Conservation (phyloP, 2,888 invertebrate genomes). For the Caenorhabditis afra region DNA sequence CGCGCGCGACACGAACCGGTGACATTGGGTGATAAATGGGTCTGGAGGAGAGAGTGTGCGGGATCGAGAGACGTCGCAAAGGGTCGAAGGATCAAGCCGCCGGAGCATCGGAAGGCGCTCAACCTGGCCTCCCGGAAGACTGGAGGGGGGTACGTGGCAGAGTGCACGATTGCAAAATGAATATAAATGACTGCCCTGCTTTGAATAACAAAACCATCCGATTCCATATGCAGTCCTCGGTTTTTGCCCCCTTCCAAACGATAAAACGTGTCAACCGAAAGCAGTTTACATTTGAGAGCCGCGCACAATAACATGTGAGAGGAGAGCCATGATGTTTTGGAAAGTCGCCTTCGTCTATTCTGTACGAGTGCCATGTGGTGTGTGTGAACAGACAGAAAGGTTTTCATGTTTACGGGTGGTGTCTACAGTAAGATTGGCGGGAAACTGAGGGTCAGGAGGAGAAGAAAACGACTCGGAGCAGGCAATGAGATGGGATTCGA, state of each 20-base stretch:
- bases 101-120: no score
- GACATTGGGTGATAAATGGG: slow-evolving; percentile 20
- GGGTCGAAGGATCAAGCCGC: slow-evolving; percentile 33
- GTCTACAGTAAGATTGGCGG: not conserved
- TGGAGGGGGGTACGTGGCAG: no score
- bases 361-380: no score
- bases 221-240: no score
- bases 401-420: not conserved
- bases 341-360: no score
- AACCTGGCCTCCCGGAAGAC: no score
- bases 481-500: slow-evolving; percentile 23
- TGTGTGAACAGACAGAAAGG: not conserved
- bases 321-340: not conserved
- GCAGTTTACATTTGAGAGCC: not conserved
- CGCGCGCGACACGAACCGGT: slow-evolving; percentile 39
- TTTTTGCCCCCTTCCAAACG: not conserved
- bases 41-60: slow-evolving; percentile 6
- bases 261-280: slow-evolving; percentile 6
- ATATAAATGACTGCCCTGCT: no score
- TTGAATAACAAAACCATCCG: no score
- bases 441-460: not conserved
- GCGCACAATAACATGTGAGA: not conserved
- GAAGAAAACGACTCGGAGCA: not conserved
- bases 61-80: not conserved
- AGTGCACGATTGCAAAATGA: no score